Evolutionary conservation across 1,140 invertebrate species (phyloP).

Genomic region (Leptonema lineaticorne): DNA sequence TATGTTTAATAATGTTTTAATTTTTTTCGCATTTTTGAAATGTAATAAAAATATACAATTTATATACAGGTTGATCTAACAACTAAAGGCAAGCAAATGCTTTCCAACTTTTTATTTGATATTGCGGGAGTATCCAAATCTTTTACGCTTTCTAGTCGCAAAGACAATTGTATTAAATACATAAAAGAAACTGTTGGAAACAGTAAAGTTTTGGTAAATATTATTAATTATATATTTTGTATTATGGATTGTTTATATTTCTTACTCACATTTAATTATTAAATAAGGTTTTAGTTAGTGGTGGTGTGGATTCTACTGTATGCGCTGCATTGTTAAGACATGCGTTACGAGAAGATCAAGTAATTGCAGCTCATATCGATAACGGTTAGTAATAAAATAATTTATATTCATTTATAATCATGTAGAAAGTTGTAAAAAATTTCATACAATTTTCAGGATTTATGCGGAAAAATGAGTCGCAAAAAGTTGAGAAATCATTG

Average conservation of each 20-base stretch:
- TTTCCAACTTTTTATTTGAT: constrained; percentile 94
- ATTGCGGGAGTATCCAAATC: constrained; percentile 82
- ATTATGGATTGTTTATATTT: constrained; percentile 27
- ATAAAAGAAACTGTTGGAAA: constrained; percentile 87
- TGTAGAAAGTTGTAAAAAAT: background rate
- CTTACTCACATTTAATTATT: background rate
- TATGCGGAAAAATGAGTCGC: constrained; percentile 95
- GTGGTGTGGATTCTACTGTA: constrained; percentile 97
- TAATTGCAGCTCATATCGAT: constrained; percentile 97
- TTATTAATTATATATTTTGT: background rate
- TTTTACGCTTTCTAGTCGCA: constrained; percentile 86
- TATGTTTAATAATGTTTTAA: constrained; percentile 41
- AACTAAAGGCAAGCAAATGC: constrained; percentile 84
- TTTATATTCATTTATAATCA: constrained; percentile 10
- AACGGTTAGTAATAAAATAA: constrained; percentile 64
- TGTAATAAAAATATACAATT: constrained; percentile 19
- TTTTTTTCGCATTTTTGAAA: constrained; percentile 1
- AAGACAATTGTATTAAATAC: constrained; percentile 91
- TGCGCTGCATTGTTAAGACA: constrained; percentile 93
- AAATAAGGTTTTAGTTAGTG: constrained; percentile 83
- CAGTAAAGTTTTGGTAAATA: constrained; percentile 90
- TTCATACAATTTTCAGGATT: constrained; percentile 65
- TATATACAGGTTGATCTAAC: constrained; percentile 82
- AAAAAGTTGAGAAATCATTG: constrained; percentile 83
- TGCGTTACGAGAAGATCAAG: constrained; percentile 85